A percentile compares a stretch with the other conserved stretches of the same genome.
phyloP scores from a whole-genome alignment of 2,888 invertebrate genomes.

The Agriopis aurantiaria region DNA sequence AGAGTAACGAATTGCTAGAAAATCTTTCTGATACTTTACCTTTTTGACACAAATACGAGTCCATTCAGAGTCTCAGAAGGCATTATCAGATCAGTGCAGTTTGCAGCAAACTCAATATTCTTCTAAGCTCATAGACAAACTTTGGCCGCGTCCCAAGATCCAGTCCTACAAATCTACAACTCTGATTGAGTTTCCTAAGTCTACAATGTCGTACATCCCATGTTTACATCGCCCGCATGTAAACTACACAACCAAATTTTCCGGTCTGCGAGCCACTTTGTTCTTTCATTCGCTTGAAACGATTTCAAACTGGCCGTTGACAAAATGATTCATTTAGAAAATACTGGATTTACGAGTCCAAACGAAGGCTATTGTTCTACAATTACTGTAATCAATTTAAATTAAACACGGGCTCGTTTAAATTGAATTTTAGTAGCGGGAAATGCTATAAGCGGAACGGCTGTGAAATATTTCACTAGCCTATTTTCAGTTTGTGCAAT shows the following conservation, averaged over 20 bases:
- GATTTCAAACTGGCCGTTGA: conserved; percentile 47
- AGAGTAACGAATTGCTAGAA: no score
- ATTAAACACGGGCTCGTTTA: conserved; percentile 55
- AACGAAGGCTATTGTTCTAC: conserved; percentile 66
- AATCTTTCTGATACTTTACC: background rate
- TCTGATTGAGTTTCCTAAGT: conserved; percentile 50
- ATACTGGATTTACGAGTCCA: conserved; percentile 57
- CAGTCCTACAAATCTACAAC: conserved; percentile 17
- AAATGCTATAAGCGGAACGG: conserved; percentile 42
- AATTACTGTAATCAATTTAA: conserved; percentile 65
- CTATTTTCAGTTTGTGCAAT: conserved; percentile 8
- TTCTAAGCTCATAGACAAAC: conserved; percentile 14
- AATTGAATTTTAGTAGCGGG: conserved; percentile 55
- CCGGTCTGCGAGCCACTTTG: conserved; percentile 79
- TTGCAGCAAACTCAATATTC: conserved; percentile 10
- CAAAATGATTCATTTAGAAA: conserved; percentile 53
- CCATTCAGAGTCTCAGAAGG: background rate
- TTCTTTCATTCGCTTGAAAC: conserved; percentile 68
- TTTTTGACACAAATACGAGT: no score
- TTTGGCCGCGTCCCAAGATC: conserved; percentile 1
- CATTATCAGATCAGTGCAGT: background rate
- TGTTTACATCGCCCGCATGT: conserved; percentile 78
- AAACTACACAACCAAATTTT: conserved; percentile 78
- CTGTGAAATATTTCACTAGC: conserved; percentile 31
- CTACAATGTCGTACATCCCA: conserved; percentile 46